phyloP scores from a whole-genome alignment of 2,888 invertebrate genomes.

The Drosophila vallismaia region DNA sequence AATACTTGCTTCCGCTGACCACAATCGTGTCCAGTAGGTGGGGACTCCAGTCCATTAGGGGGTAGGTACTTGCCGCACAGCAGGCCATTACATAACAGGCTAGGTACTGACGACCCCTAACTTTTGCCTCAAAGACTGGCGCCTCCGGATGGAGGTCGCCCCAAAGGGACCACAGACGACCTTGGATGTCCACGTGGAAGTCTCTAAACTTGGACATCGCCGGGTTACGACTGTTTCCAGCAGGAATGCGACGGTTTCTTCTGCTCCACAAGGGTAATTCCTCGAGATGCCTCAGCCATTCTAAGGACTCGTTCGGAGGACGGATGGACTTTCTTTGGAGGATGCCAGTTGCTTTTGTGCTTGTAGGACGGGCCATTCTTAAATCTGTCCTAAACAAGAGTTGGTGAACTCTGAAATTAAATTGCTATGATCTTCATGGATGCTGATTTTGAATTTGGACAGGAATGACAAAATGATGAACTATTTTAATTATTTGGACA shows the following conservation, averaged over 20 bases:
- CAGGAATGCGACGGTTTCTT: slow-evolving; percentile 75
- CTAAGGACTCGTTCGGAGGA: slow-evolving; percentile 78
- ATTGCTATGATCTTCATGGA: too few species aligned
- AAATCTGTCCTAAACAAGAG: too few species aligned
- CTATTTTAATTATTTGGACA: too few species aligned
- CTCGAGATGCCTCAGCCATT: slow-evolving; percentile 80
- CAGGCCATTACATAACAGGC: slow-evolving; percentile 86
- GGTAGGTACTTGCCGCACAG: slow-evolving; percentile 86
- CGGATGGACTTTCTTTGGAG: too few species aligned
- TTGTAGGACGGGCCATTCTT: too few species aligned
- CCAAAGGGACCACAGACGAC: slow-evolving; percentile 88
- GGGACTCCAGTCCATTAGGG: slow-evolving; percentile 87
- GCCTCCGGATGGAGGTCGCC: slow-evolving; percentile 88
- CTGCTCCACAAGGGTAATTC: slow-evolving; percentile 82
- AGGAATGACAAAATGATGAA: too few species aligned
- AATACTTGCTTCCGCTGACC: slow-evolving; percentile 86
- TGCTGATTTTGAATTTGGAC: too few species aligned
- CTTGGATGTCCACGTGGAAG: slow-evolving; percentile 88
- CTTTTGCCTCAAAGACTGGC: slow-evolving; percentile 84
- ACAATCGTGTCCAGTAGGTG: slow-evolving; percentile 87
- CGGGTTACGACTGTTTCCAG: slow-evolving; percentile 73
- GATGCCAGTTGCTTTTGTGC: too few species aligned
- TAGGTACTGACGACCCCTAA: slow-evolving; percentile 87
- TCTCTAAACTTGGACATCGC: slow-evolving; percentile 84
- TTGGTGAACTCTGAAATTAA: too few species aligned